These are phyloP conservation scores for Scolopax mira DNA, from an alignment of 2,113 vertebrate genomes.

Conservation along the genomic window DNA sequence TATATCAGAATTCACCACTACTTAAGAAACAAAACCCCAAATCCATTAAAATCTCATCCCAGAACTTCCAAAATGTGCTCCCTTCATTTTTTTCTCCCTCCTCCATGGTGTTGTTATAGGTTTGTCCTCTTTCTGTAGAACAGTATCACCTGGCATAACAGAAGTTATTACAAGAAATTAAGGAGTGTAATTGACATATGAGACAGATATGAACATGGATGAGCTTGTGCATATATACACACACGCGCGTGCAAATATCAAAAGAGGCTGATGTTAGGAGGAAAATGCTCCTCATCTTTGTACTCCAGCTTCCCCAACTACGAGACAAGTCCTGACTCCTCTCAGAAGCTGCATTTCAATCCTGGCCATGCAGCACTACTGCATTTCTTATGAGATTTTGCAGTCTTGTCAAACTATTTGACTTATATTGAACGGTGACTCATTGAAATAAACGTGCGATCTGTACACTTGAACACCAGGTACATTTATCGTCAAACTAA, in stretches of 20 bases:
- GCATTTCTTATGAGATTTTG: neutral
- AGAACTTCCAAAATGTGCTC: neutral
- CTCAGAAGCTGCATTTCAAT: neutral
- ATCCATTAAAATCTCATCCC: neutral
- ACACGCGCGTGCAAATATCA: fast-evolving
- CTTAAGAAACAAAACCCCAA: neutral
- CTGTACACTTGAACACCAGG: neutral
- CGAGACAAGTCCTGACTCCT: neutral
- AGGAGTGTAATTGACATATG: neutral
- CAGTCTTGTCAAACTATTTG: neutral
- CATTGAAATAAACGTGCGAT: neutral
- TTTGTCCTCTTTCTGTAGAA: neutral
- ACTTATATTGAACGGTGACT: neutral
- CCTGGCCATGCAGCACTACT: neutral
- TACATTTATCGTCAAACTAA: neutral
- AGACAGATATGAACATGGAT: neutral
- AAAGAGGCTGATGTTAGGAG: neutral
- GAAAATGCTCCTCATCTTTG: neutral
- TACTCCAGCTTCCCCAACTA: neutral
- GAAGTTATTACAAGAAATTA: neutral
- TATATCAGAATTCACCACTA: neutral
- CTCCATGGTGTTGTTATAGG: fast-evolving
- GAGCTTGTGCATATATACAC: neutral
- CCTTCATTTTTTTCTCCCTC: neutral
- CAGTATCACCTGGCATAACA: neutral